These are phyloP conservation scores for Glomeris marginata DNA, from an alignment of 2,888 invertebrate genomes.

Conservation along the genomic window DNA sequence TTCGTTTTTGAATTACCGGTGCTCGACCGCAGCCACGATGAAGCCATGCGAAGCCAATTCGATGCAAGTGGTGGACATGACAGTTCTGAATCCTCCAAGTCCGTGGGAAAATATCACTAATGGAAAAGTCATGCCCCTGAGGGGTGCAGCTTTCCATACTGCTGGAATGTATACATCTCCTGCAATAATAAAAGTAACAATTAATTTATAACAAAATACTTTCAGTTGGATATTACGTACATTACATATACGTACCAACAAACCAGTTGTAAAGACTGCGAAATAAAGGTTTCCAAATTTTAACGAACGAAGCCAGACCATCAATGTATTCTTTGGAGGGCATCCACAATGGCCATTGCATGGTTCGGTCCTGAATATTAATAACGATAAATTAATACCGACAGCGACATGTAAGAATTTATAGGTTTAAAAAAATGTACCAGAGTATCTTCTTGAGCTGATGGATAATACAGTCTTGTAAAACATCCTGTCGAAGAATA, in stretches of 20 bases:
- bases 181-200: conserved; percentile 19
- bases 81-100: conserved; percentile 42
- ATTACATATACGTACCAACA: conserved; percentile 6
- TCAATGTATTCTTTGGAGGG: conserved; percentile 38
- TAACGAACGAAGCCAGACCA: conserved; percentile 34
- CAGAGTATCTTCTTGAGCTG: conserved; percentile 30
- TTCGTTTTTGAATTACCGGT: conserved; percentile 36
- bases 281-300: conserved; percentile 24
- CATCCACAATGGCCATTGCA: conserved; percentile 41
- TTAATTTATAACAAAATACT: neutral
- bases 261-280: conserved; percentile 29
- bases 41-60: conserved; percentile 50
- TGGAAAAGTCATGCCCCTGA: conserved; percentile 29
- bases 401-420: neutral
- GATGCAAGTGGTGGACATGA: conserved; percentile 43
- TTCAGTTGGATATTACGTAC: neutral
- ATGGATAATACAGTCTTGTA: conserved; percentile 43
- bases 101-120: conserved; percentile 50
- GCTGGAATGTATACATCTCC: conserved; percentile 39
- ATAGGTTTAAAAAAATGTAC: neutral
- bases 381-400: conserved; percentile 10
- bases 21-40: conserved; percentile 47
- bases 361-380: conserved; percentile 31
- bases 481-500: conserved; percentile 38
- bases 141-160: conserved; percentile 36